Percentiles rank a stretch among this genome's conserved stretches.
phyloP scores from a whole-genome alignment of 2,888 invertebrate genomes.

The Tinea trinotella region DNA sequence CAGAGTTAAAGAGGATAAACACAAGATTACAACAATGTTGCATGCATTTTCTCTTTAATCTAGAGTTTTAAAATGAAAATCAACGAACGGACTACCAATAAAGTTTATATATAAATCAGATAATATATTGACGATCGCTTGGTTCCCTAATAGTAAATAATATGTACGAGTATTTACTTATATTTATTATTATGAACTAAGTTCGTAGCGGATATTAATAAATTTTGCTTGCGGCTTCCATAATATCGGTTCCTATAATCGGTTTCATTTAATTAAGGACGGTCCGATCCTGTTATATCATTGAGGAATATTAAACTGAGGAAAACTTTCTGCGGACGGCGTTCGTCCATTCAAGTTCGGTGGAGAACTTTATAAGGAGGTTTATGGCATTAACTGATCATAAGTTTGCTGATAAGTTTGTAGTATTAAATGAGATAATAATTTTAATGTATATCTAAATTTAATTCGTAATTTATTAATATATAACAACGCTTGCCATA shows the following conservation, averaged over 20 bases:
- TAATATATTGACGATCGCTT: no score
- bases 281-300: background rate
- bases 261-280: background rate
- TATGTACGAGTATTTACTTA: no score
- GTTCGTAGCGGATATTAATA: no score
- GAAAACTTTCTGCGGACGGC: background rate
- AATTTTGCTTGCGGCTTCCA: no score
- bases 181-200: no score
- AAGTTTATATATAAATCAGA: background rate
- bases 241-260: no score
- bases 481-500: no score
- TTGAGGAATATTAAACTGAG: background rate
- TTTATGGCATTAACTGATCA: background rate
- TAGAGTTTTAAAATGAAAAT: background rate
- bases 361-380: background rate
- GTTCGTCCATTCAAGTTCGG: constrained; percentile 2
- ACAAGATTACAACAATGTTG: background rate
- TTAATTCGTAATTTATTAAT: no score
- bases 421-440: no score
- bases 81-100: background rate
- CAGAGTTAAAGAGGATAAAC: background rate
- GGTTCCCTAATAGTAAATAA: no score
- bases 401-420: no score
- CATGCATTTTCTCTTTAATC: background rate
- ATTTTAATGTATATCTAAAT: no score